Evolutionary conservation across 1,140 invertebrate species (phyloP).

Genomic region (Triops cancriformis): DNA sequence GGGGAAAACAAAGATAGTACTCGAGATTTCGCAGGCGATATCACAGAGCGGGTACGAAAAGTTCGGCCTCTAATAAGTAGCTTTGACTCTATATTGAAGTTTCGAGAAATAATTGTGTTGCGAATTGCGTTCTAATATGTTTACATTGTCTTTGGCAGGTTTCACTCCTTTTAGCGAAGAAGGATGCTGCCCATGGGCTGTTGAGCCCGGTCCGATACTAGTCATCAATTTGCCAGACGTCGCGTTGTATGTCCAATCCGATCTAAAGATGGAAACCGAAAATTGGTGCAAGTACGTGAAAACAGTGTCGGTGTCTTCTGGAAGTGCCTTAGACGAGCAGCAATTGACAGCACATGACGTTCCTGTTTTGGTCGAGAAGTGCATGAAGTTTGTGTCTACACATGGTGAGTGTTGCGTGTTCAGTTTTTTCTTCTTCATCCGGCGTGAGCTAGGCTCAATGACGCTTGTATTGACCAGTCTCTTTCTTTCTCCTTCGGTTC

Average conservation of each 20-base stretch:
- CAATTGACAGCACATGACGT: constrained; percentile 76
- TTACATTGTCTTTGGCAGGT: constrained; percentile 27
- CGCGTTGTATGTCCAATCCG: constrained; percentile 61
- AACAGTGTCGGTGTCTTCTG: constrained; percentile 64
- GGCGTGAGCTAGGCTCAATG: too few relatives aligned
- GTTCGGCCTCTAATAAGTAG: constrained; percentile 68
- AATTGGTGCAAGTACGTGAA: constrained; percentile 62
- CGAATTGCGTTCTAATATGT: neutral
- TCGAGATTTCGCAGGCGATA: too few relatives aligned
- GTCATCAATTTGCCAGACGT: constrained; percentile 54
- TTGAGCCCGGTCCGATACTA: constrained; percentile 47
- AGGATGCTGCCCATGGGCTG: constrained; percentile 43
- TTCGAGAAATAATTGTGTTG: too few relatives aligned
- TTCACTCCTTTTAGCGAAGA: constrained; percentile 40
- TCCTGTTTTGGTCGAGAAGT: constrained; percentile 81
- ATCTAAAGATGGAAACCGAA: constrained; percentile 37
- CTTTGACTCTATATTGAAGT: too few relatives aligned
- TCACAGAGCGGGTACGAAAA: too few relatives aligned
- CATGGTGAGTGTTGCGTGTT: constrained; percentile 51
- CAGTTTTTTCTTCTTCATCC: neutral
- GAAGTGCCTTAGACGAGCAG: constrained; percentile 64
- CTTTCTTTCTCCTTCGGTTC: too few relatives aligned
- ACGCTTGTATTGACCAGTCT: too few relatives aligned
- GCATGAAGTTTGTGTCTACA: constrained; percentile 75
- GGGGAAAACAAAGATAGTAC: too few relatives aligned